A percentile compares a stretch with the other conserved stretches of the same genome.
phyloP scores from a whole-genome alignment of 2,888 invertebrate species.

The Zelleria hepariella region DNA sequence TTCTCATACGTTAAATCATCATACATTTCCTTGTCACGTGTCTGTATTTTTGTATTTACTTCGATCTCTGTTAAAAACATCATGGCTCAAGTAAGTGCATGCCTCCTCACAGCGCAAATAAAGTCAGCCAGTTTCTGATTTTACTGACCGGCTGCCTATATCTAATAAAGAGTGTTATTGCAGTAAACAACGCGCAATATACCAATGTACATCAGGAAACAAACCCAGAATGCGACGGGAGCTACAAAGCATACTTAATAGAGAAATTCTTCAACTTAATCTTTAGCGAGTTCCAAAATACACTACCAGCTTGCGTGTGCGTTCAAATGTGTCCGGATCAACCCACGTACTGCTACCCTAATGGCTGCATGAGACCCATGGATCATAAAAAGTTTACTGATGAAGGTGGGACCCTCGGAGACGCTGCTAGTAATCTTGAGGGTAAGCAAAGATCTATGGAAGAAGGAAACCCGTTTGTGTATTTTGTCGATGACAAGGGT shows the following conservation, averaged over 20 bases:
- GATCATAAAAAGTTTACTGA: slow-evolving; percentile 4
- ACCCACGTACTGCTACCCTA: slow-evolving; percentile 55
- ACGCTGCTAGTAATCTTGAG: slow-evolving; percentile 19
- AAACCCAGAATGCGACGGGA: slow-evolving; percentile 24
- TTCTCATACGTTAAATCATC: too few relatives aligned
- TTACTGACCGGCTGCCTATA: too few relatives aligned
- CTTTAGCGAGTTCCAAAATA: slow-evolving; percentile 45
- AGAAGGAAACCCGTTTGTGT: background rate
- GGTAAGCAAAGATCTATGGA: slow-evolving; percentile 19
- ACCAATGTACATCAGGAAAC: background rate
- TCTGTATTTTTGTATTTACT: too few relatives aligned
- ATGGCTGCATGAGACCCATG: slow-evolving; percentile 37
- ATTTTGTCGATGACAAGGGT: background rate
- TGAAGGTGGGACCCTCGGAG: slow-evolving; percentile 8
- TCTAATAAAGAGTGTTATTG: background rate
- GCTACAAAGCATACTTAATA: slow-evolving; percentile 27
- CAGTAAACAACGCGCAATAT: background rate
- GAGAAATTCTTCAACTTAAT: slow-evolving; percentile 54
- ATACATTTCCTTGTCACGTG: too few relatives aligned
- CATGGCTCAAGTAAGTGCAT: too few relatives aligned
- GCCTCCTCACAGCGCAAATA: too few relatives aligned
- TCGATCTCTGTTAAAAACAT: too few relatives aligned
- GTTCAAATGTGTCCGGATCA: slow-evolving; percentile 50
- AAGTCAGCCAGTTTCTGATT: too few relatives aligned
- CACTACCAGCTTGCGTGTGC: slow-evolving; percentile 47